These are phyloP conservation scores for Paedocypris micromegethes DNA, from an alignment of 2,797 vertebrate species.

Conservation along the genomic window DNA sequence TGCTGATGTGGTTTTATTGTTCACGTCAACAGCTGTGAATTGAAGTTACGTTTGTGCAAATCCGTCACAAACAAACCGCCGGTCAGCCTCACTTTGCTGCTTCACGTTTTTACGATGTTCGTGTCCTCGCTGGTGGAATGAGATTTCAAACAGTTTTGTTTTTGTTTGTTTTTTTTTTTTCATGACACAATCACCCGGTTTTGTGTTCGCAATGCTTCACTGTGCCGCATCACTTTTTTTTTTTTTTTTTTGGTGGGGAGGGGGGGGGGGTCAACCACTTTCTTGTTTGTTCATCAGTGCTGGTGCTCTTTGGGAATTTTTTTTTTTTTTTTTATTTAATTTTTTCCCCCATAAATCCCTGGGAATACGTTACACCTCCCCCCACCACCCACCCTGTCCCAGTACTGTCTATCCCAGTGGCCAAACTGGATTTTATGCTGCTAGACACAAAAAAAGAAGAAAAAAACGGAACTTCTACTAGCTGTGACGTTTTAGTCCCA, in stretches of 20 bases:
- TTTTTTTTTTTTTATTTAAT: constrained; percentile 13
- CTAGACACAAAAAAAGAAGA: constrained; percentile 73
- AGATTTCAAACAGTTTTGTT: constrained; percentile 19
- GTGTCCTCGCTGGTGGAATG: background rate
- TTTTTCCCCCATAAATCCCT: constrained; percentile 43
- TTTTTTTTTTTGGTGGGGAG: constrained; percentile 63
- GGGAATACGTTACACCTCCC: constrained; percentile 70
- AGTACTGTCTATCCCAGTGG: constrained; percentile 94
- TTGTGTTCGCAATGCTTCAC: constrained; percentile 45
- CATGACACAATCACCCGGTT: too few species aligned
- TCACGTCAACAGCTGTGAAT: constrained; percentile 82
- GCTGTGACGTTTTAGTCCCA: constrained; percentile 99
- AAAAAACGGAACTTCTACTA: constrained; percentile 77
- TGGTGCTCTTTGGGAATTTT: constrained; percentile 72
- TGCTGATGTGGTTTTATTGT: constrained; percentile 58
- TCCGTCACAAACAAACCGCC: too few species aligned
- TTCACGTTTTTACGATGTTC: constrained; percentile 54
- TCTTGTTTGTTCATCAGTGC: constrained; percentile 77
- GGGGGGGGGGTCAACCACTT: constrained; percentile 59
- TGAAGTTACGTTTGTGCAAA: constrained; percentile 61
- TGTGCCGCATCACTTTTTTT: constrained; percentile 73
- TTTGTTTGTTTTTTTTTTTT: constrained; percentile 31
- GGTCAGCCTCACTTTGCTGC: constrained; percentile 64
- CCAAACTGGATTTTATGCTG: constrained; percentile 99
- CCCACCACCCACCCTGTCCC: constrained; percentile 58